phyloP scores from a whole-genome alignment of 1,140 invertebrate genomes.

The Dendroctonus ponderosae region DNA sequence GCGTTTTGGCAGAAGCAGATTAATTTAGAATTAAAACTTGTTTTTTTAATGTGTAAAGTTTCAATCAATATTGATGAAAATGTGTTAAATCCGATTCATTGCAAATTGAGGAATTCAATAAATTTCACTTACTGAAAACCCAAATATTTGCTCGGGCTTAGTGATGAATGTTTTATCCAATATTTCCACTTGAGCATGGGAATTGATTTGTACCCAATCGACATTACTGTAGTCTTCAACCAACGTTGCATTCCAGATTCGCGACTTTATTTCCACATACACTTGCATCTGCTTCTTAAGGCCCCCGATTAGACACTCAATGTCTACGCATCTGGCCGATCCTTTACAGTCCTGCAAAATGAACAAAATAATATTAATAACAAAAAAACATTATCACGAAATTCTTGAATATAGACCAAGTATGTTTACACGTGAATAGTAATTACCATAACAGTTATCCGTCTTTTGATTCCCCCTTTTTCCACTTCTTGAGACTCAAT shows the following conservation, averaged over 20 bases:
- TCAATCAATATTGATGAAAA: no score
- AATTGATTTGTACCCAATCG: slow-evolving; percentile 78
- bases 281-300: slow-evolving; percentile 71
- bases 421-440: background rate
- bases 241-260: slow-evolving; percentile 88
- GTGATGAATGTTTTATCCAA: slow-evolving; percentile 73
- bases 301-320: slow-evolving; percentile 76
- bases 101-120: slow-evolving; percentile 9
- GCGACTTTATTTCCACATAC: slow-evolving; percentile 74
- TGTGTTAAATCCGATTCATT: slow-evolving; percentile 9
- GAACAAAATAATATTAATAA: background rate
- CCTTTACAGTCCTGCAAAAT: slow-evolving; percentile 38
- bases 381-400: background rate
- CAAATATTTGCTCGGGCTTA: slow-evolving; percentile 63
- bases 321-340: slow-evolving; percentile 83
- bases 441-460: slow-evolving; percentile 41
- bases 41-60: no score
- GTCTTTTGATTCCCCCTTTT: slow-evolving; percentile 58
- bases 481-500: slow-evolving; percentile 70
- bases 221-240: slow-evolving; percentile 83
- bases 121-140: slow-evolving; percentile 30
- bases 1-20: no score
- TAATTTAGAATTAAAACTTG: no score
- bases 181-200: slow-evolving; percentile 71
- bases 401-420: background rate